Evolutionary conservation across 2,113 vertebrate species (phyloP), one percentile per base, ranked within the genome.

Genomic region (Cynopterus brachyotis): DNA sequence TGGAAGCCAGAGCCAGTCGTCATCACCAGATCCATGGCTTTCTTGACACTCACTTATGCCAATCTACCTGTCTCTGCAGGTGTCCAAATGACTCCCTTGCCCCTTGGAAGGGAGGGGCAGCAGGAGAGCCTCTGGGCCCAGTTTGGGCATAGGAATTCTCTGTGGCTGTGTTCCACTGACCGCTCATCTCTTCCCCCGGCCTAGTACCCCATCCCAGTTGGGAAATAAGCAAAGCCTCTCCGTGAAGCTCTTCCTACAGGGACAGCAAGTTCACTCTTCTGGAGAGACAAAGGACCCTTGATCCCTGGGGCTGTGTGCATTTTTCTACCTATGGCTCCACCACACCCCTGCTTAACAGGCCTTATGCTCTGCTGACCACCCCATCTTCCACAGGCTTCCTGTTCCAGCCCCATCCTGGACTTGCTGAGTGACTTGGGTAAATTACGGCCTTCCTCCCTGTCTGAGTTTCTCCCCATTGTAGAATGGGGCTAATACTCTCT

Each of bases 381-480:
- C n/a, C 11, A 2, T 37, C 73, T 66, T 35, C 40, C 73, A n/a
- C 1, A 9, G 13, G 64, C 7, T 5, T 73, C 59, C 13, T 0
- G 59, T 67, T n/a, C 42, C 45, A 67, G 30, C 47, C 50, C 45
- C 78, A 94, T 94, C 32, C 88, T 69, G 28, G 26, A 84, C 76
- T 96, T 67, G 92, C 92, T 82, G 82, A 60, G 67, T 35, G 6
- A 83, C 73, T 55, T 20, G 7, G 64, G 67, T 47, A 75, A 94
- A 73, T 94, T 45, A 96, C 55, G 32, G 47, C 83, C 79, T 93
- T 96, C 92, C 28, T 76, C 81, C 90, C 88, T 59, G 53, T 83
- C 93, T 91, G 76, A 90, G 92, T 97, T 95, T 96, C 97, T 95
- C 72, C 87, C 66, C 9, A 19, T 45, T 66, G 35, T 82, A 89